These are phyloP conservation scores for Drosophila sucinea DNA, from an alignment of 1,140 invertebrate species.

Conservation along the genomic window DNA sequence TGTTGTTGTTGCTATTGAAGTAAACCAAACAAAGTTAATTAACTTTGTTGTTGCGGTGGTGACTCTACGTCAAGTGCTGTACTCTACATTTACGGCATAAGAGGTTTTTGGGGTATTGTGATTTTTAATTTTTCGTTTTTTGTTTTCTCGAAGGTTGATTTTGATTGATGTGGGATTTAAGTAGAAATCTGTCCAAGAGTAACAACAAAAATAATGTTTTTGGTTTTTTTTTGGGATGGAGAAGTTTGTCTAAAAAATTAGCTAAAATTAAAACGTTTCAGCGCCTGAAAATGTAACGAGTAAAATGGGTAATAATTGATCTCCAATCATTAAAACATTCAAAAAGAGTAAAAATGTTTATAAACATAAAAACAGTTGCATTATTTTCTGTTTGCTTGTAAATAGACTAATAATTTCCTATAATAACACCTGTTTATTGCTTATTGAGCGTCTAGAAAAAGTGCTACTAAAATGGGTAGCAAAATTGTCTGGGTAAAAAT, in stretches of 20 bases:
- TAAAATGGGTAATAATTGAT: too few relatives aligned
- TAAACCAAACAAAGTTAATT: constrained; percentile 79
- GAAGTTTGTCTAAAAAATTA: background rate
- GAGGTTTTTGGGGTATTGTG: constrained; percentile 6
- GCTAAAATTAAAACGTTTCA: background rate
- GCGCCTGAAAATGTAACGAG: too few relatives aligned
- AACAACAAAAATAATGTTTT: background rate
- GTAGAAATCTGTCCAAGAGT: constrained; percentile 1
- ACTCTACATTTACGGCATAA: constrained; percentile 24
- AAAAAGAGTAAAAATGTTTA: too few relatives aligned
- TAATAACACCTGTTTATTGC: too few relatives aligned
- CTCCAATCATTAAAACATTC: too few relatives aligned
- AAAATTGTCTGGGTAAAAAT: too few relatives aligned
- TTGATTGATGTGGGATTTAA: constrained; percentile 14
- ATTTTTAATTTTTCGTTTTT: background rate
- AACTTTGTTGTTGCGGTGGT: constrained; percentile 58
- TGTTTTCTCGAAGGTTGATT: constrained; percentile 9
- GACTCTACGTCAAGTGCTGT: constrained; percentile 35
- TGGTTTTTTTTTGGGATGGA: background rate
- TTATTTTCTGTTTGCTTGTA: too few relatives aligned
- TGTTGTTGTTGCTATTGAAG: constrained; percentile 32
- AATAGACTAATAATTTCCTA: too few relatives aligned
- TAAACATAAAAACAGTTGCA: too few relatives aligned
- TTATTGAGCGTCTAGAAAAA: too few relatives aligned
- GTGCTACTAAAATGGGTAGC: too few relatives aligned